phyloP scores from a whole-genome alignment of 2,113 vertebrate genomes.

The Periophthalmus modestus region DNA sequence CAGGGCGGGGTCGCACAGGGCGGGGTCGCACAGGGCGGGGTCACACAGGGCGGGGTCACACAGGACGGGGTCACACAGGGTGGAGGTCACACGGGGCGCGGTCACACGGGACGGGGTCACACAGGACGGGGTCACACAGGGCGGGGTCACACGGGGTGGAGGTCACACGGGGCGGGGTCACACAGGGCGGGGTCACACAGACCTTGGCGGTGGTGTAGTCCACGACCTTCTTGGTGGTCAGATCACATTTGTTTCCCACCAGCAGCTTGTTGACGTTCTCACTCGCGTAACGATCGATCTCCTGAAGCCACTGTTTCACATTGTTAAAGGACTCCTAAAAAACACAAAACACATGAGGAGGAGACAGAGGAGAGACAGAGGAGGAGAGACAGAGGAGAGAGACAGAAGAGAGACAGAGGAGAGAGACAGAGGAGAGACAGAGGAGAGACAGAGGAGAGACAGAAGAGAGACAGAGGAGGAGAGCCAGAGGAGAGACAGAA shows the following conservation, averaged over 20 bases:
- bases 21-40: no score
- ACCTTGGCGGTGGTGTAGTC: slow-evolving; percentile 96
- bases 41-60: no score
- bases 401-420: no score
- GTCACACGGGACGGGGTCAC: no score
- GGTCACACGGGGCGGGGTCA: no score
- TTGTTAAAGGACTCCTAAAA: slow-evolving; percentile 95
- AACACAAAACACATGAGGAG: background rate
- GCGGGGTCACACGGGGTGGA: no score
- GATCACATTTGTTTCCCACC: slow-evolving; percentile 96
- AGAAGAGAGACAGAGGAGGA: no score
- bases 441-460: no score
- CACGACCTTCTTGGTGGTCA: slow-evolving; percentile 94
- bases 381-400: background rate
- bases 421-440: background rate
- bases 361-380: background rate
- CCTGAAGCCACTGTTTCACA: slow-evolving; percentile 95
- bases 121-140: no score
- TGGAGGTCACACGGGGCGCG: no score
- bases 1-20: no score
- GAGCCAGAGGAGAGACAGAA: background rate
- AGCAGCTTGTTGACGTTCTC: slow-evolving; percentile 96
- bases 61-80: no score
- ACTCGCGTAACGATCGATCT: slow-evolving; percentile 97
- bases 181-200: slow-evolving; percentile 7